Base-by-base conservation (phyloP, 1,140 invertebrate species). In the Tetramorium simillimum region DNA sequence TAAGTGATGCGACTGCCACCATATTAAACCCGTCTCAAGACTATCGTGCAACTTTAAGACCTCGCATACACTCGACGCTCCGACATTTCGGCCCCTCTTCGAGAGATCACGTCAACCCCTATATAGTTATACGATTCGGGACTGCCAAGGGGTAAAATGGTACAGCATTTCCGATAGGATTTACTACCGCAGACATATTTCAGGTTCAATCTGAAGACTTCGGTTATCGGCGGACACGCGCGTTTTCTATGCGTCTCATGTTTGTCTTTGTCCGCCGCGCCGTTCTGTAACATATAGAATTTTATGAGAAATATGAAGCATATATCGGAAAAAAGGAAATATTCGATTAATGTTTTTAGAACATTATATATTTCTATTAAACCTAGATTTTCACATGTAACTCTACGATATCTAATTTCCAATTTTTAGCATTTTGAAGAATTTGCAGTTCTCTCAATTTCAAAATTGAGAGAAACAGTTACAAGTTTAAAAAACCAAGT, bases 131-230 rank as follows among this genome's bases (percentile, higher is more conserved):
- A 91, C 78, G 89, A 80, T 91, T 89, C 82, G 65, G 62, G 62
- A 73, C 73, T 73, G 70, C 56, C 63, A 60, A 40, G 81, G 88
- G 86, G 43, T 82, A 60, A 75, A 73, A 76, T 76, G 70, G 85
- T 63, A 73, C 77, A 69, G 85, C 72, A 72, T 69, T 53, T 70
- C 67, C 88, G 89, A 91, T 89, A 89, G 90, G 90, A 91, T 91
- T 91, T 91, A 91, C 90, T 89, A 88, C 86, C 84, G 49, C 67
- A 73, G 88, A 91, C 90, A 91, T 91, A 91, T 91, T 91, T 91
- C 90, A 91, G 60, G 40, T 91, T 84, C 89, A 85, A 90, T 90
- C 87, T 49, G 56, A 76, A 70, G 62, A 82, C 56, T 87, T 89
- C 46, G 53, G 58, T 70, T 63, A 78, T 75, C 85, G 87, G 28